These are phyloP conservation scores for Watersipora subatra DNA, from an alignment of 1,140 invertebrate species.

Conservation along the genomic window DNA sequence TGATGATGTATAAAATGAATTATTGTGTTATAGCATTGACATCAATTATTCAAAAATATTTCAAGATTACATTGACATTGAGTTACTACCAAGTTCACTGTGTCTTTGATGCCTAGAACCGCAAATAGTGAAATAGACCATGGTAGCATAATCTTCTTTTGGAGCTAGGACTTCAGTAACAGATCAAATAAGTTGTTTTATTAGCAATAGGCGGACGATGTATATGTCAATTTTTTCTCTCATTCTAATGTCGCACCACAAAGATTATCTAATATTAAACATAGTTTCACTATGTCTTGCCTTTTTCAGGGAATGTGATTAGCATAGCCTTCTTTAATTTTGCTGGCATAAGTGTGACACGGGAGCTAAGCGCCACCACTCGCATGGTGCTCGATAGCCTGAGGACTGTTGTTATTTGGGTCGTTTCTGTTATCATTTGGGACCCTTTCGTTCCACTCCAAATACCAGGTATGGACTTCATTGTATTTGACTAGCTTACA, in stretches of 20 bases:
- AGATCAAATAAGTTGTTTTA: too few species aligned
- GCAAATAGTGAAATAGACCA: too few species aligned
- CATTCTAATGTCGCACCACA: not conserved
- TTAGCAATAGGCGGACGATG: too few species aligned
- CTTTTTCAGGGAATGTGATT: conserved; percentile 57
- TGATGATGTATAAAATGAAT: too few species aligned
- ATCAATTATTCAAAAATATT: too few species aligned
- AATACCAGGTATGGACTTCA: not conserved
- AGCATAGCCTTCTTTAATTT: conserved; percentile 96
- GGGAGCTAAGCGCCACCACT: conserved; percentile 69
- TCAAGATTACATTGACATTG: too few species aligned
- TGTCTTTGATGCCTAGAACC: too few species aligned
- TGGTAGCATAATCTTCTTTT: too few species aligned
- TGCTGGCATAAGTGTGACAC: conserved; percentile 85
- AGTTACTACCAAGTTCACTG: too few species aligned
- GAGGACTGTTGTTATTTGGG: conserved; percentile 77
- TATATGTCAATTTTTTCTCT: not conserved
- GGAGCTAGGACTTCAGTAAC: too few species aligned
- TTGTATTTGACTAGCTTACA: too few species aligned
- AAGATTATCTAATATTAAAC: not conserved
- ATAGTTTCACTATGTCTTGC: conserved; percentile 2
- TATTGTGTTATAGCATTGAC: too few species aligned
- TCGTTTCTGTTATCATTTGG: conserved; percentile 50
- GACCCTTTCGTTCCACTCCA: not conserved
- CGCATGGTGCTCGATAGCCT: conserved; percentile 82